Conservation (phyloP, 2,888 invertebrate genomes). For the Apodemia duryi region DNA sequence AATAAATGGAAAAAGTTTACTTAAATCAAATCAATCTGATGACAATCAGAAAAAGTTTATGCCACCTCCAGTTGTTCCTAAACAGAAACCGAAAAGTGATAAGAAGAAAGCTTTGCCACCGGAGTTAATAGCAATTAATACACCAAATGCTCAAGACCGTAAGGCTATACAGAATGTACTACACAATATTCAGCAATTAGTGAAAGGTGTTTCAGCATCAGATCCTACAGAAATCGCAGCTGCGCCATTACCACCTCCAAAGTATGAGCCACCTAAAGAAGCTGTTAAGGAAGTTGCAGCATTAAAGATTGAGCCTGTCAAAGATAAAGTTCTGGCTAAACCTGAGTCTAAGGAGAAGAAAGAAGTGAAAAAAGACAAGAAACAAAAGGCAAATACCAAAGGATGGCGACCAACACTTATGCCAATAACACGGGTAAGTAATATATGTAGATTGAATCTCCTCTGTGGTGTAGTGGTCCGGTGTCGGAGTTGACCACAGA, state of each 20-base stretch:
- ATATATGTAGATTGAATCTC: neutral
- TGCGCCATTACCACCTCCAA: conserved; percentile 52
- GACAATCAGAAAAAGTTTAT: conserved; percentile 60
- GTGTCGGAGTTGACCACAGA: no score
- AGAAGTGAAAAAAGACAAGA: conserved; percentile 55
- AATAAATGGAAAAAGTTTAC: conserved; percentile 64
- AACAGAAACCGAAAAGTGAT: conserved; percentile 45
- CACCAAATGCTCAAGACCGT: conserved; percentile 65
- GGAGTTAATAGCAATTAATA: conserved; percentile 79
- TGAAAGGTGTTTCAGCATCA: conserved; percentile 66
- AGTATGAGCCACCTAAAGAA: conserved; percentile 45
- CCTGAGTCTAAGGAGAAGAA: conserved; percentile 42
- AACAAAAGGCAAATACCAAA: conserved; percentile 76
- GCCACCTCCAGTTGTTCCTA: conserved; percentile 52
- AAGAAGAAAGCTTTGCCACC: conserved; percentile 73
- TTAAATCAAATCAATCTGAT: conserved; percentile 55
- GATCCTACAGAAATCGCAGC: conserved; percentile 68
- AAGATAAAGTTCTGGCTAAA: conserved; percentile 47
- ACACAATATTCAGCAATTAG: conserved; percentile 70
- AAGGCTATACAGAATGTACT: conserved; percentile 70
- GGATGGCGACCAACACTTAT: conserved; percentile 86
- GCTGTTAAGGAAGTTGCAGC: conserved; percentile 37
- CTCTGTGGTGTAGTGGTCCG: no score
- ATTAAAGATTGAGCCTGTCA: conserved; percentile 46
- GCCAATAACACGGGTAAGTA: conserved; percentile 79